Percentiles rank a stretch among this genome's conserved stretches.
phyloP scores from a whole-genome alignment of 1,140 invertebrate genomes.

The Brachionus sp. region DNA sequence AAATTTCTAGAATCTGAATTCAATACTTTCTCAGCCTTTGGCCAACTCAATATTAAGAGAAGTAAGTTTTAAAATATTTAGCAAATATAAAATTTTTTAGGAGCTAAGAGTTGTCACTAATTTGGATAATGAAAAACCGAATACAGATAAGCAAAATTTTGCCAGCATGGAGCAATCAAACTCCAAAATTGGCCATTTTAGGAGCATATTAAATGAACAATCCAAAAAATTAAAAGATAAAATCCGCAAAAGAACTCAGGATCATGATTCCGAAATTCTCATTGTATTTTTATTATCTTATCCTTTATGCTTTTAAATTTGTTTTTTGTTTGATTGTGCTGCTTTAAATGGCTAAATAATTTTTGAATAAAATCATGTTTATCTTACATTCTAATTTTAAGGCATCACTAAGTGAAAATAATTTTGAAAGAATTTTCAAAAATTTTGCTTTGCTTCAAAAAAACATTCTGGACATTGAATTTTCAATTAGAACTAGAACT shows the following conservation, averaged over 20 bases:
- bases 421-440: neutral
- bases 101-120: neutral
- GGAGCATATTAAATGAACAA: neutral
- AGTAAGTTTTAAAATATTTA: constrained; percentile 8
- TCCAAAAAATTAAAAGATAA: neutral
- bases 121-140: neutral
- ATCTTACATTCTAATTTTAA: neutral
- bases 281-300: neutral
- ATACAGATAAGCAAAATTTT: neutral
- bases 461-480: constrained; percentile 39
- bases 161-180: neutral
- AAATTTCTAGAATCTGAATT: constrained; percentile 19
- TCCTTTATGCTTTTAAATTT: neutral
- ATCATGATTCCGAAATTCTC: neutral
- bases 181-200: neutral
- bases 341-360: neutral
- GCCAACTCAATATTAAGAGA: constrained; percentile 25
- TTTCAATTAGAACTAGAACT: neutral
- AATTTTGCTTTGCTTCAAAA: constrained; percentile 27
- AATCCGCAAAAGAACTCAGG: neutral
- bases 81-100: neutral
- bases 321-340: neutral
- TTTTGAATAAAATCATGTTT: neutral
- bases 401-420: neutral
- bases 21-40: constrained; percentile 19